A percentile compares a stretch with the other conserved stretches of the same genome.
Conservation (phyloP, 2,113 vertebrate genomes). For the Copsychus sechellarum region DNA sequence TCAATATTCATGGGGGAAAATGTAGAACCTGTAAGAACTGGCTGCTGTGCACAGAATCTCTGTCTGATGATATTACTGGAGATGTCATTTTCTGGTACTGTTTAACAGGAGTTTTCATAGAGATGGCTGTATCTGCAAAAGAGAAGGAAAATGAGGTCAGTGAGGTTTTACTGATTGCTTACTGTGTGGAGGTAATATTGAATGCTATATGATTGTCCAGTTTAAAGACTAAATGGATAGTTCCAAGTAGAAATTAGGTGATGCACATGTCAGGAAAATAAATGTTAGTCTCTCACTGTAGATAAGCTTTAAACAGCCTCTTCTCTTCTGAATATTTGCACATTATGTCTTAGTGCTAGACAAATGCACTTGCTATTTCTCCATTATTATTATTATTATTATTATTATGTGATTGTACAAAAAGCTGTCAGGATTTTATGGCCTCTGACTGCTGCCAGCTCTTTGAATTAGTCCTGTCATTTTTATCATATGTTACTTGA, state of each 20-base stretch:
- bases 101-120: not conserved
- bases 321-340: not conserved
- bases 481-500: not conserved
- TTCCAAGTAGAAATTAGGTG: not conserved
- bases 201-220: not conserved
- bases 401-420: not conserved
- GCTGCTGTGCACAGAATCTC: not conserved
- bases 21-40: not conserved
- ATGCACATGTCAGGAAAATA: not conserved
- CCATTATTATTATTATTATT: not conserved
- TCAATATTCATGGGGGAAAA: not conserved
- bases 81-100: not conserved
- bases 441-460: not conserved
- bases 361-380: constrained; percentile 6
- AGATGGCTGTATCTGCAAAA: not conserved
- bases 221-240: not conserved
- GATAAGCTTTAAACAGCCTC: not conserved
- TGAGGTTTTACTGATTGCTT: not conserved
- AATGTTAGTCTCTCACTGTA: not conserved
- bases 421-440: constrained; percentile 11
- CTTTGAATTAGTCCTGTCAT: constrained; percentile 15
- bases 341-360: not conserved
- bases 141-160: not conserved
- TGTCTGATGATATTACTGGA: not conserved
- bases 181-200: not conserved